A percentile compares a stretch with the other conserved stretches of the same genome.
Evolutionary conservation across 2,113 vertebrate species (phyloP).

Genomic region (Pterophyllum scalare): DNA sequence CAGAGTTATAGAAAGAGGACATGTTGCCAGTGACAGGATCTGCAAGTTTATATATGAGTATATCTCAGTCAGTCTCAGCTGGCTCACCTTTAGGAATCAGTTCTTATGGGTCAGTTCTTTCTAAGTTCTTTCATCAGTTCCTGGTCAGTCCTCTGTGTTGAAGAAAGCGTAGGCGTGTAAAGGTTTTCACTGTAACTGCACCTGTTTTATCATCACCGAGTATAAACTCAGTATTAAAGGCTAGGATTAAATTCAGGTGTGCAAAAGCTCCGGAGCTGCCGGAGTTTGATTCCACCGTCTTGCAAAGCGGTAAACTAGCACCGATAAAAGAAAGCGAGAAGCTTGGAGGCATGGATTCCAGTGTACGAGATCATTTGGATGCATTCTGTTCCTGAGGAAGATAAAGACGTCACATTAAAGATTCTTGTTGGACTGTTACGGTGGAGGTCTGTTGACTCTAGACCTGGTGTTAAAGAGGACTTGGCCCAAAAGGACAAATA

Average conservation of each 20-base stretch:
- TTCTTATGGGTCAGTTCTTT: accelerated
- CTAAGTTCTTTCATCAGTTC: not conserved
- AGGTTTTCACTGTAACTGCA: not conserved
- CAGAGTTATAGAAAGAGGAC: not conserved
- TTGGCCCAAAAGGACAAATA: no score
- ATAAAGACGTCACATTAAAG: no score
- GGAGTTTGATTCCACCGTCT: accelerated
- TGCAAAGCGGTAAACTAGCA: not conserved
- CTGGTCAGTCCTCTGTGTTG: not conserved
- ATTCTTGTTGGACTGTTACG: no score
- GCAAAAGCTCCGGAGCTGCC: no score
- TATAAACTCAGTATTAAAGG: not conserved
- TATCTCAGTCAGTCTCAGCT: accelerated
- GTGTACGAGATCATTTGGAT: accelerated
- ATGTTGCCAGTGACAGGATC: not conserved
- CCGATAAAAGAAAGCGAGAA: not conserved
- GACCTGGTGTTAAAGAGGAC: no score
- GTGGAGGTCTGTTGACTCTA: no score
- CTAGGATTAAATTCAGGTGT: not conserved
- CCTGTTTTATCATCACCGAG: not conserved
- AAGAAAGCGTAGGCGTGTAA: accelerated
- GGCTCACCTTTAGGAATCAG: not conserved
- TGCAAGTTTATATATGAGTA: not conserved
- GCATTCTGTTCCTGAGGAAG: no score
- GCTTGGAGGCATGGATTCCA: not conserved